Evolutionary conservation across 2,888 invertebrate genomes (phyloP), one percentile per base, ranked within the genome.

Genomic region (Congeria kusceri): DNA sequence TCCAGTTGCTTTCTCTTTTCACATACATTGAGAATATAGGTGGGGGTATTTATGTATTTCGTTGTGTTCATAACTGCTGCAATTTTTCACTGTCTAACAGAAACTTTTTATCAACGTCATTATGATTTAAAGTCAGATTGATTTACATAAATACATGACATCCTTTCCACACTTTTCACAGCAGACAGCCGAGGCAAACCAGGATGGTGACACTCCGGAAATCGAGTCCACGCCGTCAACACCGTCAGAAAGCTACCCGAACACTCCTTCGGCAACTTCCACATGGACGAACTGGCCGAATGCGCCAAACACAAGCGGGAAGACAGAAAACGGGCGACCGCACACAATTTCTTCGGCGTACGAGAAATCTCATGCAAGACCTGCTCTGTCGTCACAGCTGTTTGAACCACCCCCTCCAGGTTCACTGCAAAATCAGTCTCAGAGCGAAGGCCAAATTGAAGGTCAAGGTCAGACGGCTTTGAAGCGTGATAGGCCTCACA

Each of bases 281-380:
- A 91, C 91, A 13, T 92, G 92, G 92, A 89, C 90, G 47, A 92
- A 91, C 83, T 92, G 92, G 91, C 92, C 92, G 11, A 91, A 90
- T 70, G 87, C 88, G 39, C 90, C 91, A 4, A 83, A 69, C 39
- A 63, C 66, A 1, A 71, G 66, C 18, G 88, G 89, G 47, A 92
- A 92, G 39, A 84, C 90, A 15, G 94, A 94, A 25, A 84, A 78
- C 23, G 97, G 97, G 85, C 95, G 98, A 81, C 98, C 98, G 0
- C 98, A 98, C 92, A 98, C 98, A 59, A 98, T 98, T 91, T 98
- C 98, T 5, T 96, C 97, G 83, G 97, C 96, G 11, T 98, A 98
- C 92, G 97, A 97, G 93, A 96, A 96, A 90, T 85, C 87, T 32
- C 96, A 96, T 94, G 96, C 96, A 83, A 95, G 98, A 77, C 96